These are phyloP conservation scores for Rhinatrema bivittatum DNA, from an alignment of 2,797 vertebrate species.

Conservation along the genomic window DNA sequence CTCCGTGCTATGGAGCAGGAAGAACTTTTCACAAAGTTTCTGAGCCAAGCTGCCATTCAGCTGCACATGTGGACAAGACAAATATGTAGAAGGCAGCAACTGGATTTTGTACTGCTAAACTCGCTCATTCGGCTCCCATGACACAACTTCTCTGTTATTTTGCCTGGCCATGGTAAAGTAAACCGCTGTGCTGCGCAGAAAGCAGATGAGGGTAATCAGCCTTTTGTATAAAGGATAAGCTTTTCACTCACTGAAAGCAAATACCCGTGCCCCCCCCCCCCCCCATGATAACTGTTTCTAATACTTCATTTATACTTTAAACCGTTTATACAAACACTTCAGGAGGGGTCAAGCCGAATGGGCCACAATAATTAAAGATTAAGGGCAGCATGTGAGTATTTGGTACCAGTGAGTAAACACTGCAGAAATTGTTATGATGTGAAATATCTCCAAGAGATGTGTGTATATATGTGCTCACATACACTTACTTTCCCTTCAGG, in stretches of 20 bases:
- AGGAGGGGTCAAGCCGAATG: slow-evolving; percentile 26
- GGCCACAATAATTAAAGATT: slow-evolving; percentile 41
- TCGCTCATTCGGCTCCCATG: slow-evolving; percentile 36
- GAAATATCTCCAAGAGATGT: slow-evolving; percentile 9
- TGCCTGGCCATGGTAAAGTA: slow-evolving; percentile 36
- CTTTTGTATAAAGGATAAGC: slow-evolving; percentile 35
- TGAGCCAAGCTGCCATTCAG: slow-evolving; percentile 40
- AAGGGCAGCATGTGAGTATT: slow-evolving; percentile 28
- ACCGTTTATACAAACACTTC: slow-evolving; percentile 47
- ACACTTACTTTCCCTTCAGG: too few relatives aligned
- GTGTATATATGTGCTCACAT: too few relatives aligned
- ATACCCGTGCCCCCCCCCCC: slow-evolving; percentile 26
- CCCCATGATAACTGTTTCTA: slow-evolving; percentile 39
- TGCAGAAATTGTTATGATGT: slow-evolving; percentile 23
- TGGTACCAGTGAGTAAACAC: slow-evolving; percentile 33
- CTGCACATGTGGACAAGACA: slow-evolving; percentile 36
- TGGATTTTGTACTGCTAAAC: slow-evolving; percentile 39
- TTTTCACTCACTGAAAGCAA: slow-evolving; percentile 44
- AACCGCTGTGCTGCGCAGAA: slow-evolving; percentile 33
- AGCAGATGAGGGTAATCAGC: slow-evolving; percentile 41
- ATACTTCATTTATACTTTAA: slow-evolving; percentile 45
- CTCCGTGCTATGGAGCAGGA: slow-evolving; percentile 35
- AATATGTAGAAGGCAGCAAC: slow-evolving; percentile 42
- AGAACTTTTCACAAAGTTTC: slow-evolving; percentile 37
- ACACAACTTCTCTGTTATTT: slow-evolving; percentile 42